Conservation (phyloP, 2,113 vertebrate genomes). For the Cygnus atratus region DNA sequence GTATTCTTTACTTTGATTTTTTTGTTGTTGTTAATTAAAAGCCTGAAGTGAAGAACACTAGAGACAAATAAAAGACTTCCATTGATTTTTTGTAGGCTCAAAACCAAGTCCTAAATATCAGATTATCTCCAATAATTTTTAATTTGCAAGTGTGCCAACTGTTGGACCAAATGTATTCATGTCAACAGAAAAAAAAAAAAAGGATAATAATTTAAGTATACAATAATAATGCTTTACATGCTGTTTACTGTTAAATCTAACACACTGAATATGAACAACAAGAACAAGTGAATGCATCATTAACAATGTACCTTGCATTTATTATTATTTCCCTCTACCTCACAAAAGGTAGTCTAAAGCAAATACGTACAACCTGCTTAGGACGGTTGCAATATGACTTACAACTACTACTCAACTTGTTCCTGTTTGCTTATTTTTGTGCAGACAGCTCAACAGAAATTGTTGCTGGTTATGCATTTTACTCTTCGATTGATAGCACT, state of each 20-base stretch:
- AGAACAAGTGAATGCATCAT: slow-evolving; percentile 23
- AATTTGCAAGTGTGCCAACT: slow-evolving; percentile 7
- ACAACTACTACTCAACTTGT: not conserved
- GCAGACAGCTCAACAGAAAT: not conserved
- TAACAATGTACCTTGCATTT: not conserved
- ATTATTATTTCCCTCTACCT: not conserved
- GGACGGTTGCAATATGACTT: not conserved
- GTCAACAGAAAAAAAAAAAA: slow-evolving; percentile 54
- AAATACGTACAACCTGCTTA: not conserved
- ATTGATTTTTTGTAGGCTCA: not conserved
- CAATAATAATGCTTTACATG: slow-evolving; percentile 51
- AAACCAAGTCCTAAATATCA: not conserved
- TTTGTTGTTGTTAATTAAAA: not conserved
- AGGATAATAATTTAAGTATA: slow-evolving; percentile 44
- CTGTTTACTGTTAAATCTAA: slow-evolving; percentile 39
- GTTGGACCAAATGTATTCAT: slow-evolving; percentile 33
- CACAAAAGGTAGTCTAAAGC: not conserved
- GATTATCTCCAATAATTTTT: slow-evolving; percentile 51
- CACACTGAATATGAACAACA: slow-evolving; percentile 35
- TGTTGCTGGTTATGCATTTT: not conserved
- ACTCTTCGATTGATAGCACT: not conserved
- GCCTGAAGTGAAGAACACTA: not conserved
- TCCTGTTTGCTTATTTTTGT: not conserved
- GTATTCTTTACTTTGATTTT: not conserved
- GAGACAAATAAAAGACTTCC: not conserved